Evolutionary conservation across 2,113 vertebrate genomes (phyloP).

Genomic region (Seriola aureovittata): DNA sequence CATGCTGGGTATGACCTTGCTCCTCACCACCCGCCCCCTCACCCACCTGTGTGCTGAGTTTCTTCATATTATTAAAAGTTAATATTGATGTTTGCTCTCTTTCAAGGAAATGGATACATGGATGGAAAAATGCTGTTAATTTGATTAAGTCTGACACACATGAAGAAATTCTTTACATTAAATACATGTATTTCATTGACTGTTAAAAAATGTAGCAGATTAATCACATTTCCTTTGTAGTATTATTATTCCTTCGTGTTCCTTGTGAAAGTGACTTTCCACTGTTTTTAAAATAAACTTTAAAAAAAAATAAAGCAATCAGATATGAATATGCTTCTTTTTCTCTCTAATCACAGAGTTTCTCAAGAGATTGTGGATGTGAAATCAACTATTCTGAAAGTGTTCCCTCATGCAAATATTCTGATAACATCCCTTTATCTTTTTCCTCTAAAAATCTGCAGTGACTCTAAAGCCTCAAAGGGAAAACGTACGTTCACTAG

Average conservation of each 20-base stretch:
- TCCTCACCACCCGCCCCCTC: no score
- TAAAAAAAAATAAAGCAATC: neutral
- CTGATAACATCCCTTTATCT: no score
- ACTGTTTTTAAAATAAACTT: slow-evolving; percentile 8
- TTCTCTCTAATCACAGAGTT: neutral
- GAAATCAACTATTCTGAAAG: no score
- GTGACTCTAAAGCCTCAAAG: neutral
- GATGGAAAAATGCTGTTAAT: neutral
- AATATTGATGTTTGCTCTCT: neutral
- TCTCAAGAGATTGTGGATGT: neutral
- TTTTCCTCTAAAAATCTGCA: neutral
- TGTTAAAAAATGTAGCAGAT: neutral
- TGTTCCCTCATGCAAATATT: no score
- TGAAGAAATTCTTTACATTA: neutral
- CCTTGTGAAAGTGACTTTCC: neutral
- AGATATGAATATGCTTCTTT: neutral
- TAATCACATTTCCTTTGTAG: neutral
- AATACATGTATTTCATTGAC: slow-evolving; percentile 1
- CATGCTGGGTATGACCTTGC: no score
- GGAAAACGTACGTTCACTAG: neutral
- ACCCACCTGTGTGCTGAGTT: neutral
- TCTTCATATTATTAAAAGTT: neutral
- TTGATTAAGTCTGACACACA: neutral
- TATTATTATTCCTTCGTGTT: neutral
- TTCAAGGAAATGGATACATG: neutral